Conservation (phyloP, 2,113 vertebrate species). For the Neolamprologus tretocephalus region DNA sequence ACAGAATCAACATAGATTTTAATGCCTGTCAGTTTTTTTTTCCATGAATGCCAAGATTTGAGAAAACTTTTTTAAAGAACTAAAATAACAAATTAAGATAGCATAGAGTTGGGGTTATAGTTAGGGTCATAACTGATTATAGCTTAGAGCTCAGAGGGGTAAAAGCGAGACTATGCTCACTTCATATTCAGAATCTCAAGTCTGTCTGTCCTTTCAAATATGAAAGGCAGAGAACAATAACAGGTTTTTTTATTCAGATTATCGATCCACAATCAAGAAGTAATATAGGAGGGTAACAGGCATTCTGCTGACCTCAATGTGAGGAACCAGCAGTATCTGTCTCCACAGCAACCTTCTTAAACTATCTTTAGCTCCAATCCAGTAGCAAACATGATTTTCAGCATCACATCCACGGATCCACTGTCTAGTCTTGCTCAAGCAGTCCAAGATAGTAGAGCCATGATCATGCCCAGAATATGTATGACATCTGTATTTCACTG, state of each 20-base stretch:
- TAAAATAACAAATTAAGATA: background rate
- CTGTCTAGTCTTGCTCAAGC: background rate
- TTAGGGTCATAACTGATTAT: background rate
- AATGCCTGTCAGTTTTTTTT: background rate
- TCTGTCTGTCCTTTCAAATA: background rate
- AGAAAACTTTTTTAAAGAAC: background rate
- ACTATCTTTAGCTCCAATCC: background rate
- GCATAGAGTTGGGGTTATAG: background rate
- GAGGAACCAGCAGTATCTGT: background rate
- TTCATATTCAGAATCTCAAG: background rate
- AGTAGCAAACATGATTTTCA: background rate
- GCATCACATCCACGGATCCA: background rate
- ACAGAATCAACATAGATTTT: background rate
- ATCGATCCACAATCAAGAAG: background rate
- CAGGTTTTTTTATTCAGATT: background rate
- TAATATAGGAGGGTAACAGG: background rate
- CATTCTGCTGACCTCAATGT: background rate
- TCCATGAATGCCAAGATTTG: background rate
- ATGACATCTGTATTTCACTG: background rate
- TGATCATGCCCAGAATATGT: background rate
- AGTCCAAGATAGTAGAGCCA: background rate
- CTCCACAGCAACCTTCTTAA: background rate
- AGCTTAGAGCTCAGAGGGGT: background rate
- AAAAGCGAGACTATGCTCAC: background rate
- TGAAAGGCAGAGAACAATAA: background rate